A percentile compares a stretch with the other conserved stretches of the same genome.
These are phyloP conservation scores for Nymphalis io DNA, from an alignment of 1,140 invertebrate species.

Conservation along the genomic window DNA sequence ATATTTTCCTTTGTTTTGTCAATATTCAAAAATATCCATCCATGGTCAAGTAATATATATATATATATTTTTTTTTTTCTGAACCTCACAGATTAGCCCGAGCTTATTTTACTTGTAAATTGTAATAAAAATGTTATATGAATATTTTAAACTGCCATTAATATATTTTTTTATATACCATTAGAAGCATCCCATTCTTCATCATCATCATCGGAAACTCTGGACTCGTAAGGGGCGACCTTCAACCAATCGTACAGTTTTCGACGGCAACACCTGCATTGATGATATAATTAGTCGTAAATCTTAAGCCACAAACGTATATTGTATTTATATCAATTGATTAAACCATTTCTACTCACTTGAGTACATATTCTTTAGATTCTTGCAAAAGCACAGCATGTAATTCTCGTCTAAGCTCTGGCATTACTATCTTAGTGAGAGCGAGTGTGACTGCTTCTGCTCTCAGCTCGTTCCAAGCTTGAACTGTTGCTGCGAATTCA, in stretches of 20 bases:
- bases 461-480: conserved; percentile 97
- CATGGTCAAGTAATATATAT: no score
- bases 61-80: no score
- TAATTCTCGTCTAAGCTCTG: conserved; percentile 94
- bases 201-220: conserved; percentile 91
- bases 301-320: no score
- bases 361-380: conserved; percentile 94
- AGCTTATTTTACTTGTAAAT: no score
- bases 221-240: conserved; percentile 91
- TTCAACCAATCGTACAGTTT: conserved; percentile 96
- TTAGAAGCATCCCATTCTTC: conserved; percentile 94
- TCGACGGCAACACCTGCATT: conserved; percentile 88
- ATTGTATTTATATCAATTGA: no score
- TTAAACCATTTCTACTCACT: conserved; percentile 82
- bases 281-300: conserved; percentile 56
- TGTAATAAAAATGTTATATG: no score
- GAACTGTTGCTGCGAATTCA: conserved; percentile 97
- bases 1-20: no score
- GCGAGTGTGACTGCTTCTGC: conserved; percentile 94
- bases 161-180: conserved; percentile 45
- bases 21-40: no score
- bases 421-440: conserved; percentile 93
- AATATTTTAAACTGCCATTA: neutral
- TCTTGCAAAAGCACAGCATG: conserved; percentile 90
- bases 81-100: no score